Conservation (phyloP, 1,140 invertebrate genomes). For the roundworm (Caenorhabditis elegans) region WBcel235 BX284605.5:11198001-11198500, state of each 20-base stretch:
- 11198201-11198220: constrained; percentile 6
- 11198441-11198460: constrained; percentile 3
- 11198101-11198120: neutral
- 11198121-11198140: neutral
- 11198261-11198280: constrained; percentile 27
- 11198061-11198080: neutral
- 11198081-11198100: neutral
- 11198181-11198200: constrained; percentile 26
- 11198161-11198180: neutral
- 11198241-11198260: neutral
- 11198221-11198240: neutral
- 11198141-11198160: neutral
- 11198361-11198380: neutral
- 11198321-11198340: neutral
- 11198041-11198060: neutral
- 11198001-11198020: neutral
- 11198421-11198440: neutral
- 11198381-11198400: neutral
- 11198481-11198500: neutral
- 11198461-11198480: neutral
- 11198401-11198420: constrained; percentile 12
- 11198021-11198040: neutral
- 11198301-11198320: constrained; percentile 15
- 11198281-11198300: neutral
- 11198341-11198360: constrained; percentile 29